Evolutionary conservation across 2,888 invertebrate species (phyloP).

Genomic region (Mylabris sibirica): DNA sequence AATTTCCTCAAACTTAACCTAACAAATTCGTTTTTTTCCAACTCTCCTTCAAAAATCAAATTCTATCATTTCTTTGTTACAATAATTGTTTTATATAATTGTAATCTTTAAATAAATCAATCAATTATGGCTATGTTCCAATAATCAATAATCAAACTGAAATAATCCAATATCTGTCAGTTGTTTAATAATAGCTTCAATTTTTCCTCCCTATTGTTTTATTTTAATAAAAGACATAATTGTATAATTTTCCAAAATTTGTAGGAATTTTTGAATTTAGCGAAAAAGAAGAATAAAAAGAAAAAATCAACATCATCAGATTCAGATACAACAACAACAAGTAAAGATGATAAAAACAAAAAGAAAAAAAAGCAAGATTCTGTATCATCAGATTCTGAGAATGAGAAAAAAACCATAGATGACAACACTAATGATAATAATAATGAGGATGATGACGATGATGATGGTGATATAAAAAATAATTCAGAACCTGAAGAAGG

Average conservation of each 20-base stretch:
- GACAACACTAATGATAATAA: constrained; percentile 52
- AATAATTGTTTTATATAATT: neutral
- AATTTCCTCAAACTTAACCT: constrained; percentile 13
- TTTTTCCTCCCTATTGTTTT: no score
- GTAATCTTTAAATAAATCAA: neutral
- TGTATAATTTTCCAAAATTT: neutral
- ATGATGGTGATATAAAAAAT: constrained; percentile 62
- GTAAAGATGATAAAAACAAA: constrained; percentile 49
- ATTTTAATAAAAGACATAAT: no score
- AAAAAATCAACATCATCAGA: constrained; percentile 55
- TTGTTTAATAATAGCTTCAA: neutral
- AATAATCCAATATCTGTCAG: neutral
- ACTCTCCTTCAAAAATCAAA: constrained; percentile 3
- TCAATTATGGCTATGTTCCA: neutral
- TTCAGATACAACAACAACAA: constrained; percentile 51
- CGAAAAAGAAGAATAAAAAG: constrained; percentile 79
- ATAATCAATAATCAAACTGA: neutral
- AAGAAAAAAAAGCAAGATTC: constrained; percentile 52
- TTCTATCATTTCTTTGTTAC: constrained; percentile 16
- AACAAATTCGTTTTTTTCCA: constrained; percentile 25
- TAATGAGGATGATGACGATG: constrained; percentile 60
- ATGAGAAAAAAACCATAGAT: constrained; percentile 48
- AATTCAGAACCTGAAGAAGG: constrained; percentile 87
- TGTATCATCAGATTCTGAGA: constrained; percentile 51
- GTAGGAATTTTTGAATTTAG: constrained; percentile 83